Percentiles rank a stretch among this genome's conserved stretches.
Conservation (phyloP, 2,888 invertebrate species). For the Tyria jacobaeae region DNA sequence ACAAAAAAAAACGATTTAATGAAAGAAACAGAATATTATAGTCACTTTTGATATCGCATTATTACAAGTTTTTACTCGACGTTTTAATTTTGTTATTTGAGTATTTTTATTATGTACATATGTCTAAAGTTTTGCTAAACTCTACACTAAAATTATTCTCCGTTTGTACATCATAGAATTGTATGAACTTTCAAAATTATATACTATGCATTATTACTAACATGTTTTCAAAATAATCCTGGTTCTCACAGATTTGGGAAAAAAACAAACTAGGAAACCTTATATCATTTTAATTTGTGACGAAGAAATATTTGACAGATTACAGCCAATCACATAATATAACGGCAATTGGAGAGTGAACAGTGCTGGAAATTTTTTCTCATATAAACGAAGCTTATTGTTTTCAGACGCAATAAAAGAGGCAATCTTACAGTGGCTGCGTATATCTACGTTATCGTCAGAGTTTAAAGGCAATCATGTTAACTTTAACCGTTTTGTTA, state of each 20-base stretch:
- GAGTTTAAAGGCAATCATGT: constrained; percentile 44
- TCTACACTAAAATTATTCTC: too few species aligned
- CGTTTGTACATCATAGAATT: too few species aligned
- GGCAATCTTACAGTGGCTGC: constrained; percentile 29
- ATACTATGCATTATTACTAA: too few species aligned
- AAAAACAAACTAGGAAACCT: constrained; percentile 11
- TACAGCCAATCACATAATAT: constrained; percentile 28
- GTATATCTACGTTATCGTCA: constrained; percentile 35
- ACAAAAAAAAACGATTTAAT: constrained; percentile 5
- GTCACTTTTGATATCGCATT: too few species aligned
- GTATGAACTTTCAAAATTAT: not conserved
- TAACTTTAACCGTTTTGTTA: constrained; percentile 44
- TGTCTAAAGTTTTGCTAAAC: too few species aligned
- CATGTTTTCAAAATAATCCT: too few species aligned
- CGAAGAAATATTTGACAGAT: constrained; percentile 23
- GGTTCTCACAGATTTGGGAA: not conserved
- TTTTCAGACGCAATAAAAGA: constrained; percentile 34
- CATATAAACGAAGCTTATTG: constrained; percentile 29
- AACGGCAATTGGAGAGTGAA: constrained; percentile 16
- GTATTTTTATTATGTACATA: too few species aligned
- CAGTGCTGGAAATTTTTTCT: constrained; percentile 2
- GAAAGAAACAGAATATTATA: constrained; percentile 6
- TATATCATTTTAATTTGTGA: constrained; percentile 22
- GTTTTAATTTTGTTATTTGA: too few species aligned
- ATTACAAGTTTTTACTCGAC: too few species aligned